phyloP scores from a whole-genome alignment of 2,113 vertebrate genomes.

The Miniopterus natalensis region DNA sequence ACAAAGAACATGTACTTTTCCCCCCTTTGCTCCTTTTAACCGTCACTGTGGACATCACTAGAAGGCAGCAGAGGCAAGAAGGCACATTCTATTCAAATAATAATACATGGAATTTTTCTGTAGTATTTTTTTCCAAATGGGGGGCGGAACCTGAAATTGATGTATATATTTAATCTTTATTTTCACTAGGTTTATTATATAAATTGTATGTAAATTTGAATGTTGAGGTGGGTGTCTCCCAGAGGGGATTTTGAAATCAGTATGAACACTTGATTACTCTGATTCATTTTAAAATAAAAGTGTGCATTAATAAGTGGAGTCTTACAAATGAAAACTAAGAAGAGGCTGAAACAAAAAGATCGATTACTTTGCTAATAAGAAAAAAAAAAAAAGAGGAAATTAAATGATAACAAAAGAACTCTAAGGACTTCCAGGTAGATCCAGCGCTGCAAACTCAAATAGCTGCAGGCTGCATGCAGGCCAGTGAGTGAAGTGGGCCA shows the following conservation, averaged over 20 bases:
- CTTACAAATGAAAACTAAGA: background rate
- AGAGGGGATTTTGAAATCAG: background rate
- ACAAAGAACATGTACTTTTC: background rate
- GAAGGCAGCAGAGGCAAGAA: slow-evolving; percentile 30
- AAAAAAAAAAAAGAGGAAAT: background rate
- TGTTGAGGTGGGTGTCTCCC: background rate
- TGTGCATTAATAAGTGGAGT: background rate
- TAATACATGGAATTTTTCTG: background rate
- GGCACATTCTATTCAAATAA: background rate
- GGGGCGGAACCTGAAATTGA: background rate
- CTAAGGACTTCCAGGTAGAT: background rate
- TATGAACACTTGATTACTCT: background rate
- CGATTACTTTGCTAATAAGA: background rate
- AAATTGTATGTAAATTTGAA: background rate
- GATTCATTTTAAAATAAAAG: background rate
- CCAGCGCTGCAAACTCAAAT: background rate
- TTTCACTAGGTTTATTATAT: background rate
- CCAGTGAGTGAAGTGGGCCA: background rate
- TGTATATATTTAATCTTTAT: background rate
- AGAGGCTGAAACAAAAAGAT: background rate
- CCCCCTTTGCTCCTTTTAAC: background rate
- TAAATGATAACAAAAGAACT: background rate
- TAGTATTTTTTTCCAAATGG: background rate
- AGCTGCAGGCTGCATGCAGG: background rate
- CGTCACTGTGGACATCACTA: background rate